Base-by-base conservation (phyloP, 2,888 invertebrate genomes). In the Synergus itoensis region DNA sequence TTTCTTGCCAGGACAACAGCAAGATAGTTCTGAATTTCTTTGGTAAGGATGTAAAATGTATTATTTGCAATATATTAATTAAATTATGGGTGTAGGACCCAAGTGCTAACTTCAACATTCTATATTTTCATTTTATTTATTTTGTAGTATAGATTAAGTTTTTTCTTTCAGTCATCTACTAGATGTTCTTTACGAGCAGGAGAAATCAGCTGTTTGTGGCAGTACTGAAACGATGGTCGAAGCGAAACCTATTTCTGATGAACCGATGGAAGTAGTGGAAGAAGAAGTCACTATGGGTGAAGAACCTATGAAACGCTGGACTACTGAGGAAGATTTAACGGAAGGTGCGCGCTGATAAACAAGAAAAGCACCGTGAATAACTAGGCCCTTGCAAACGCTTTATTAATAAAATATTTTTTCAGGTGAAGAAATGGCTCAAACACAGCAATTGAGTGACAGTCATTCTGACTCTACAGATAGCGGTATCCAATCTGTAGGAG, bases 1-100 rank as follows among this genome's bases (percentile, higher is more conserved):
- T 88, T 98, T 98, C 91, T 93, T 94, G 48, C 93, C 94, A 8
- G 96, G 97, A 18, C 94, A 96, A 83, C 98, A 98, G 87, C 98
- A 98, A 88, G 98, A 98, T 88, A 97, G 97, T 91, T 97, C 97
- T 0, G 98, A 98, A 92, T 97, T 97, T 92, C 92, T 97, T 78
- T 96, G 96, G 92, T 96, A 88, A 87, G 85, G 89, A 83, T 81
- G 36, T 45, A 64, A n/a, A 40, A 21, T 77, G 63, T 73, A 18
- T 82, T 76, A 76, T 81, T 73, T 67, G 2, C 28, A 28, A 78
- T n/a, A 81, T 16, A 16, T 43, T 53, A 14, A 18, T 75, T 48
- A 14, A 43, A 73, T n/a, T 60, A n/a, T 36, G 36, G n/a, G 4
- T 43, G 0, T 73, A 9, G 21, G 9, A 62, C 60, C 41, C 48